phyloP scores from a whole-genome alignment of 2,797 vertebrate genomes.

The Dallia pectoralis region DNA sequence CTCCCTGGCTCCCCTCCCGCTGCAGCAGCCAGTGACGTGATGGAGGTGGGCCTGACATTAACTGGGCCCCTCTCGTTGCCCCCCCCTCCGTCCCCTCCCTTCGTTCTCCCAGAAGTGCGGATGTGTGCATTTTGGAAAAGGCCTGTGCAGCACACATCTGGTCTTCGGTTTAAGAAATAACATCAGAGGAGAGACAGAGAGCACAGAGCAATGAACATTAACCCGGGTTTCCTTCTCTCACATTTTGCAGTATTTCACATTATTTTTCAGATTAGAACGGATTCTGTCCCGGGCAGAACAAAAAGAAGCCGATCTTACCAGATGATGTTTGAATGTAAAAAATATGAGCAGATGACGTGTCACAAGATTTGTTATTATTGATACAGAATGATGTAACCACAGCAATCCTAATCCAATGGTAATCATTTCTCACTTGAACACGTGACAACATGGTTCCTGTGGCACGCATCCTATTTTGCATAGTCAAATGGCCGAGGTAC shows the following conservation, averaged over 20 bases:
- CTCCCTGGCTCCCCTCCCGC: background rate
- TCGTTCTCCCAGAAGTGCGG: slow-evolving; percentile 35
- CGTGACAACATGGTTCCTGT: slow-evolving; percentile 56
- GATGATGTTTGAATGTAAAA: background rate
- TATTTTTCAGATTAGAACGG: background rate
- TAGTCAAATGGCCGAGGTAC: slow-evolving; percentile 8
- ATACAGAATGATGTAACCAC: slow-evolving; percentile 38
- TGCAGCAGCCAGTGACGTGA: slow-evolving; percentile 39
- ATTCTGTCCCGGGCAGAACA: background rate
- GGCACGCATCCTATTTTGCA: slow-evolving; percentile 24
- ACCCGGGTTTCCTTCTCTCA: background rate
- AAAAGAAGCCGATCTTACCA: background rate
- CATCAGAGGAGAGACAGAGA: slow-evolving; percentile 35
- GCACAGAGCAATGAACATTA: background rate
- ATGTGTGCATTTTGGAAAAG: slow-evolving; percentile 33
- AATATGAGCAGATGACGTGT: background rate
- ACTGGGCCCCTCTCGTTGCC: slow-evolving; percentile 20
- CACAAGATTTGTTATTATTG: background rate
- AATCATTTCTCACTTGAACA: background rate
- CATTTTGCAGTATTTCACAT: background rate
- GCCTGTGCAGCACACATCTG: slow-evolving; percentile 60
- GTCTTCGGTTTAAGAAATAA: slow-evolving; percentile 27
- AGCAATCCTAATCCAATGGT: slow-evolving; percentile 8
- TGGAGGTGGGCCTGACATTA: slow-evolving; percentile 34
- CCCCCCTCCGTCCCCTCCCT: slow-evolving; percentile 10